phyloP scores from a whole-genome alignment of 2,113 vertebrate genomes.

The Forbesichthys agassizii region DNA sequence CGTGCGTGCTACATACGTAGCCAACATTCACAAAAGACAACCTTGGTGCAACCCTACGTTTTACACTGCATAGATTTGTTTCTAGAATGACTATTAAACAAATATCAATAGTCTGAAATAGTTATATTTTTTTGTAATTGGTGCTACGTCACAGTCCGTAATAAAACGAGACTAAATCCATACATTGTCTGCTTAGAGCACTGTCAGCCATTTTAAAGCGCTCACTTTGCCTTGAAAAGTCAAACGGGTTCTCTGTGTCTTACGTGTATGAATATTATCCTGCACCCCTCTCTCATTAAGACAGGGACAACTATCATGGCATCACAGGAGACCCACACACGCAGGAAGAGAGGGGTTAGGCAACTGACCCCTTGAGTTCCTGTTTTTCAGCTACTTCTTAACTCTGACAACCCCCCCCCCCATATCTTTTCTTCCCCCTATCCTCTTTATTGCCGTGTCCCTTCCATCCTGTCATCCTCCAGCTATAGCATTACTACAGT shows the following conservation, averaged over 20 bases:
- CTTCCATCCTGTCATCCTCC: slow-evolving; percentile 52
- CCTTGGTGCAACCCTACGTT: too few species aligned
- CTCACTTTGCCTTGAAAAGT: not conserved
- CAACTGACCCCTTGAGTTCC: slow-evolving; percentile 71
- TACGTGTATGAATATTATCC: slow-evolving; percentile 9
- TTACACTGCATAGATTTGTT: too few species aligned
- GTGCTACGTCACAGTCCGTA: too few species aligned
- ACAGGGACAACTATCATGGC: not conserved
- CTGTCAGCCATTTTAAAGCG: slow-evolving; percentile 24
- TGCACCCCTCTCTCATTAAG: not conserved
- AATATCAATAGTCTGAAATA: too few species aligned
- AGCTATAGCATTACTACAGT: slow-evolving; percentile 35
- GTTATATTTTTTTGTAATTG: too few species aligned
- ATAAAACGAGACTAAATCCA: not conserved
- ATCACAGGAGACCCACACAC: slow-evolving; percentile 15
- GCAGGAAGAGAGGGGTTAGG: slow-evolving; percentile 70
- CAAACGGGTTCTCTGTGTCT: slow-evolving; percentile 6
- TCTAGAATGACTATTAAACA: too few species aligned
- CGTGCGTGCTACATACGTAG: too few species aligned
- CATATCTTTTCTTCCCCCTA: slow-evolving; percentile 34
- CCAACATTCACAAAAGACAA: too few species aligned
- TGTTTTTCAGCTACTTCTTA: slow-evolving; percentile 72
- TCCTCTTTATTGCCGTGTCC: slow-evolving; percentile 28
- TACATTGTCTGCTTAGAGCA: not conserved
- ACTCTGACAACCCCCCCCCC: slow-evolving; percentile 40